A percentile compares a stretch with the other conserved stretches of the same genome.
Conservation (phyloP, 2,113 vertebrate species). For the Scopus umbretta region DNA sequence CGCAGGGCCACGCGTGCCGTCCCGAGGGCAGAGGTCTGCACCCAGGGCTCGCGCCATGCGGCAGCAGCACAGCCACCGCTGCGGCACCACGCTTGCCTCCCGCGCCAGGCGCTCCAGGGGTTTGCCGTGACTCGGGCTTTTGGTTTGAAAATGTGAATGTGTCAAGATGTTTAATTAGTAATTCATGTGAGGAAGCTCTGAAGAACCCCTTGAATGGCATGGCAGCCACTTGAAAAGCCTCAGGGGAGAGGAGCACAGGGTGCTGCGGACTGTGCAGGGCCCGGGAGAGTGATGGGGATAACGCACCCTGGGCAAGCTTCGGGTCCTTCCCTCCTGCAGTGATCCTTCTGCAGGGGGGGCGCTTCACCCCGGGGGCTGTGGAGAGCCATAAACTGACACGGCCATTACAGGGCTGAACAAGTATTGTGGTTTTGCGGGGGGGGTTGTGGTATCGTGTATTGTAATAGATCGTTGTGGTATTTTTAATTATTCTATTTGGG, state of each 20-base stretch:
- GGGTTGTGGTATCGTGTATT: background rate
- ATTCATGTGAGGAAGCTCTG: background rate
- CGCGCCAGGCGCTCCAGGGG: fast-evolving
- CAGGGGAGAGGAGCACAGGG: fast-evolving
- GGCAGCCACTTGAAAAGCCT: background rate
- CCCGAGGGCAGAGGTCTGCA: fast-evolving
- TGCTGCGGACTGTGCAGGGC: too few relatives aligned
- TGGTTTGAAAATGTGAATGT: background rate
- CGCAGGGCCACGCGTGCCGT: fast-evolving
- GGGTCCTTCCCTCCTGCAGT: too few relatives aligned
- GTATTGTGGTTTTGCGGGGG: fast-evolving
- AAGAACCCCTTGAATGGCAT: fast-evolving
- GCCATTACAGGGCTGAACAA: background rate
- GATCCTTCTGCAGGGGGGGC: background rate
- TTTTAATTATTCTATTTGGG: too few relatives aligned
- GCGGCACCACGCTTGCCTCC: background rate
- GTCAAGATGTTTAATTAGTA: background rate
- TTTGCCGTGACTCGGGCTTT: background rate
- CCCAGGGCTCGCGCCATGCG: fast-evolving
- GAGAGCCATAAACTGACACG: background rate
- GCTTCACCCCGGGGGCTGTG: fast-evolving
- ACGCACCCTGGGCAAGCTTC: background rate
- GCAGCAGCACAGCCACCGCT: background rate
- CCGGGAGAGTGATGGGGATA: fast-evolving
- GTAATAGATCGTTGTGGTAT: background rate